Base-by-base conservation (phyloP, 2,113 vertebrate species). In the Macaca mulatta region DNA sequence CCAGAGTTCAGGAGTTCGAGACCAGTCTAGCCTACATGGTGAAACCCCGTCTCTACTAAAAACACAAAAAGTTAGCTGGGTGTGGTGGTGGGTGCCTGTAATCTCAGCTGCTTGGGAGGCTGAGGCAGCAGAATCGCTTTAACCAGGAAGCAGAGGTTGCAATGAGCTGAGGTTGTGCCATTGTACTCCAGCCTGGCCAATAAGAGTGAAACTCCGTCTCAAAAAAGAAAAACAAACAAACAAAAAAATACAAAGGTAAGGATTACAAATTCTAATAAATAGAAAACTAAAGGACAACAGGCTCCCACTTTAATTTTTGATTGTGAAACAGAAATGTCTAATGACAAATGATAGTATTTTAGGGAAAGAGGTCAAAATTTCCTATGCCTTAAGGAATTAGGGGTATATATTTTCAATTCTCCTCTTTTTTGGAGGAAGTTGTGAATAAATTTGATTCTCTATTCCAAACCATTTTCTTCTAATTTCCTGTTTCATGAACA, bases 251-350 rank as follows among this genome's bases (percentile, higher is more conserved):
- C 13, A 78, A 93, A 90, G 95, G 45, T 85, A 75, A 84, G 93
- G 72, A 93, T 10, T 94, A 74, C 75, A 48, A 32, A 88, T 97
- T 89, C 38, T 93, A 77, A 90, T 92, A 70, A 52, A 20, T 90
- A 89, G 89, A 11, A 97, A 97, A 92, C 96, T 90, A 95, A 85
- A 77, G 32, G 40, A n/a, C 48, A 87, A 96, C 61, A 5, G 35
- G 94, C 5, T 43, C 50, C 38, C 22, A 38, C 13, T 70, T 95
- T 70, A 52, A 93, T 69, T 95, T 97, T 50, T 95, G 94, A 69
- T 18, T 1, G 35, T 83, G 52, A 27, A 93, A 96, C 17, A 96
- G 94, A 90, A 95, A 93, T 30, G 57, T 4, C 57, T 13, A 93
- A 38, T 32, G 30, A 92, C 96, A 38, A 97, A 94, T 12, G 20